Base-by-base conservation (phyloP, 2,888 invertebrate species). In the Philaethria dido region DNA sequence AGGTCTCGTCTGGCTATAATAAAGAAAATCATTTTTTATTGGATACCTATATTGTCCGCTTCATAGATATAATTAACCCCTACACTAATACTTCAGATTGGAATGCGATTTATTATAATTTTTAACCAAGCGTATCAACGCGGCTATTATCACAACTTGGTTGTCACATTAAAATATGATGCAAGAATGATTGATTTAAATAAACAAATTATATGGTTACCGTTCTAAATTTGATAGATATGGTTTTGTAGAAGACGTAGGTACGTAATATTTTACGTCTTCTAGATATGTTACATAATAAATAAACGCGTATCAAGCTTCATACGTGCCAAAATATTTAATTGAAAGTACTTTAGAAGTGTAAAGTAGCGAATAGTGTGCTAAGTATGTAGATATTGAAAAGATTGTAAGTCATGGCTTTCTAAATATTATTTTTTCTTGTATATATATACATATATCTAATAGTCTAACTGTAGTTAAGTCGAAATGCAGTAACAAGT, bases 51-150 rank as follows among this genome's bases (percentile, higher is more conserved):
- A n/a, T n/a, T n/a, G n/a, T n/a, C n/a, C n/a, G n/a, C n/a, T 39
- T 13, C 39, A 13, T 6, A 2, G 6, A 13, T 2, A 6, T 39
- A 11, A 39, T 29, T 50, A 29, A 29, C 25, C 16, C 29, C 25
- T 9, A 50, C 11, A 29, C n/a, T 8, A 50, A 50, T 50, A 50
- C 9, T 16, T 50, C 16, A 29, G n/a, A 22, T 57, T 22, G 55
- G 39, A 57, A 42, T 42, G 55, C 55, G n/a, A 57, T 57, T 20
- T 39, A 57, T 57, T 57, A 22, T 22, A 57, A 57, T 57, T 22
- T n/a, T 13, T 6, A 57, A 39, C 2, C 8, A 22, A 57, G 55
- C 6, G 55, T 22, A n/a, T 42, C 39, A n/a, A 57, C 0, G 22
- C 20, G 39, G 5, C 55, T 39, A 57, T 22, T 39, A 22, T 39